phyloP scores from a whole-genome alignment of 2,888 invertebrate species.

The Paralinhomoeus sp. region DNA sequence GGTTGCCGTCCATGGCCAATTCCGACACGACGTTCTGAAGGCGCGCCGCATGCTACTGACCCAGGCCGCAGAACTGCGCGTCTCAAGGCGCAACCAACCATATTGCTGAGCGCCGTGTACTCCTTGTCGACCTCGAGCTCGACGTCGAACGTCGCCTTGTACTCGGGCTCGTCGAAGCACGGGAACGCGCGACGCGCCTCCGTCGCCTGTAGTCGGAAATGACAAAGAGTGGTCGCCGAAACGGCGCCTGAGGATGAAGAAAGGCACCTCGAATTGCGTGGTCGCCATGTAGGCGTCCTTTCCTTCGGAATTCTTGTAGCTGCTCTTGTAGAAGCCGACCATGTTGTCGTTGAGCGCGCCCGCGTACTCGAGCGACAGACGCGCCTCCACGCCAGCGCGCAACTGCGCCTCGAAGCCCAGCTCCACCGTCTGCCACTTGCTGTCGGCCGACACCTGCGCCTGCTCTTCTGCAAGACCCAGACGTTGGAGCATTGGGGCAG shows the following conservation, averaged over 20 bases:
- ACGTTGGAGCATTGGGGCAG: no score
- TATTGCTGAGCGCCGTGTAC: constrained; percentile 71
- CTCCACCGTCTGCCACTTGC: no score
- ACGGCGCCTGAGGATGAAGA: no score
- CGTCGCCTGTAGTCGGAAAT: constrained; percentile 29
- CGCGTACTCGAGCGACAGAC: no score
- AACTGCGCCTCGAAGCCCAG: no score
- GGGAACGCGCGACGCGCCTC: constrained; percentile 60
- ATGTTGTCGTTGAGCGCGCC: not conserved
- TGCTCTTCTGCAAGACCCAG: no score
- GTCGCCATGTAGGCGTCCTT: constrained; percentile 38
- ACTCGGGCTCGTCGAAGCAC: constrained; percentile 68
- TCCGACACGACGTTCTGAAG: no score
- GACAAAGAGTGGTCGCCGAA: no score
- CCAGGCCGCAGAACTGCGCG: no score
- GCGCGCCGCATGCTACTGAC: no score
- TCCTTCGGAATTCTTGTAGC: constrained; percentile 41
- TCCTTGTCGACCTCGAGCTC: constrained; percentile 54
- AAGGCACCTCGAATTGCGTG: constrained; percentile 22
- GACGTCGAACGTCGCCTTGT: constrained; percentile 64
- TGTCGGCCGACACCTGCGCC: no score
- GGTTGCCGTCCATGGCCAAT: constrained; percentile 26
- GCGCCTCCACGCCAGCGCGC: no score
- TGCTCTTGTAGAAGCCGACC: constrained; percentile 65
- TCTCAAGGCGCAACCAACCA: constrained; percentile 35